Conservation (phyloP, 2,113 vertebrate species). For the Synchiropus splendidus region DNA sequence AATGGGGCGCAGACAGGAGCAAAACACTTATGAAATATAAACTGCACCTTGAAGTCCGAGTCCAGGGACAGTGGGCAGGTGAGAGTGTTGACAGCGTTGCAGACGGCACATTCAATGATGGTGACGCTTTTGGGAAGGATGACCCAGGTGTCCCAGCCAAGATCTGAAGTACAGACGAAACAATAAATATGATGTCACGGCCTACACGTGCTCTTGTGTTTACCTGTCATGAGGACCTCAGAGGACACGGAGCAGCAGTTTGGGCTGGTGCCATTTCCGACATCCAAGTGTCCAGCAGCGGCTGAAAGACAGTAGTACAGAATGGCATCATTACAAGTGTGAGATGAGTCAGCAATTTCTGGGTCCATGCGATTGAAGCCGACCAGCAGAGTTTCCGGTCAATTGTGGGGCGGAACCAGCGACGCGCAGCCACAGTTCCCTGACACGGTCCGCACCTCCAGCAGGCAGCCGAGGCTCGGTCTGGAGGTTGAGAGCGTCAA, state of each 20-base stretch:
- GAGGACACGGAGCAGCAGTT: conserved; percentile 46
- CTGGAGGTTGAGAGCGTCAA: conserved; percentile 49
- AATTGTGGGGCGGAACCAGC: conserved; percentile 5
- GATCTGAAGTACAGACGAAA: conserved; percentile 38
- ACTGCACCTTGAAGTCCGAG: background rate
- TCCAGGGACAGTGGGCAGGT: conserved; percentile 5
- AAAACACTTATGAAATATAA: too few relatives aligned
- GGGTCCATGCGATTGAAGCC: too few relatives aligned
- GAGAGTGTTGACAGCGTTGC: too few relatives aligned
- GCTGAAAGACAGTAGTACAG: background rate
- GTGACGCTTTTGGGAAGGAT: conserved; percentile 59
- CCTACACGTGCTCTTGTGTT: background rate
- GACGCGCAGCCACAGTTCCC: conserved; percentile 42
- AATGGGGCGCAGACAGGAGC: background rate
- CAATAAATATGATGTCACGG: background rate
- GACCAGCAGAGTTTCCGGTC: background rate
- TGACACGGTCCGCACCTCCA: conserved; percentile 27
- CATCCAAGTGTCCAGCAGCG: conserved; percentile 12
- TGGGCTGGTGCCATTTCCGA: conserved; percentile 17
- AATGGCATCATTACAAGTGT: background rate
- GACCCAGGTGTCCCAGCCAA: conserved; percentile 68
- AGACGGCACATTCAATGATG: conserved; percentile 45
- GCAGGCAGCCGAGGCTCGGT: conserved; percentile 43
- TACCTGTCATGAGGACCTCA: conserved; percentile 62
- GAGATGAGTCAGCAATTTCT: background rate